Conservation (phyloP, 1,140 invertebrate genomes). For the Apis florea region DNA sequence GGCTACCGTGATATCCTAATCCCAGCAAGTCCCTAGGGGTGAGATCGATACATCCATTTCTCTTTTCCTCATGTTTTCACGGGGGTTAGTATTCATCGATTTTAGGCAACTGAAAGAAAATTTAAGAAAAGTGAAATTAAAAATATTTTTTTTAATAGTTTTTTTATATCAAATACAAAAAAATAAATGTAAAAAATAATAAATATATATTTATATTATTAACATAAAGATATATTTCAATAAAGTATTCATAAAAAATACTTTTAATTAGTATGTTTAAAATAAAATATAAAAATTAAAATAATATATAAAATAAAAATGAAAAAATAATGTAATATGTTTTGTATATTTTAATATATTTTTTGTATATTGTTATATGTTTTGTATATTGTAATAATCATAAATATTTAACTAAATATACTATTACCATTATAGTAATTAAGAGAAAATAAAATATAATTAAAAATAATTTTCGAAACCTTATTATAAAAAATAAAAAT, state of each 20-base stretch:
- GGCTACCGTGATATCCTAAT: conserved; percentile 66
- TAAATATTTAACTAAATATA: not conserved
- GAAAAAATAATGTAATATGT: not conserved
- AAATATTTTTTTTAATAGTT: not conserved
- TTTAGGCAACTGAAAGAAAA: conserved; percentile 30
- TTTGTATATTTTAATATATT: not conserved
- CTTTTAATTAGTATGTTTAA: not conserved
- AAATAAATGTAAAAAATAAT: not conserved
- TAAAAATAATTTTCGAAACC: not conserved
- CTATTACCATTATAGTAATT: not conserved
- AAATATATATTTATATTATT: not conserved
- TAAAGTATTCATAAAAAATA: not conserved
- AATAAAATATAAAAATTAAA: not conserved
- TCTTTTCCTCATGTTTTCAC: conserved; percentile 62
- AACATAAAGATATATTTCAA: not conserved
- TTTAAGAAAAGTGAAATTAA: conserved; percentile 22
- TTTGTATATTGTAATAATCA: not conserved
- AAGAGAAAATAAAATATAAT: not conserved
- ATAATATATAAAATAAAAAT: not conserved
- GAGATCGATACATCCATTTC: conserved; percentile 73
- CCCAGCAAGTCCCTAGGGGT: conserved; percentile 67
- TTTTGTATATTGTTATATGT: too few relatives aligned
- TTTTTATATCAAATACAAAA: not conserved
- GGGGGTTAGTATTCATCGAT: conserved; percentile 58
- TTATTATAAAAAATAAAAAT: too few relatives aligned